phyloP scores from a whole-genome alignment of 2,797 vertebrate genomes.

The Margarornis squamiger region DNA sequence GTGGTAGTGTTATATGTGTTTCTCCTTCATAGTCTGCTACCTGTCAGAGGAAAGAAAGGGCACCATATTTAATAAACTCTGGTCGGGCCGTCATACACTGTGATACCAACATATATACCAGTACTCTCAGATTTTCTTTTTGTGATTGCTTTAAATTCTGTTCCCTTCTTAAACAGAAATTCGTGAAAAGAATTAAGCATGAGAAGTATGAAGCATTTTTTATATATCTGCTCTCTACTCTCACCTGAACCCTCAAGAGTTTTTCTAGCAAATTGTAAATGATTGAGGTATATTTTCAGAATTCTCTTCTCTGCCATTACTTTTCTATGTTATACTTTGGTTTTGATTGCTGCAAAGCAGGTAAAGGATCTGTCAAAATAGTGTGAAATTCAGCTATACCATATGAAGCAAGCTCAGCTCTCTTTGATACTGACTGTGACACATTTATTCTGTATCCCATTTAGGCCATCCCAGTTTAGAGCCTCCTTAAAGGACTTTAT shows the following conservation, averaged over 20 bases:
- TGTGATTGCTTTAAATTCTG: neutral
- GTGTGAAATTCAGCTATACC: neutral
- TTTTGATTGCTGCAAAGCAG: neutral
- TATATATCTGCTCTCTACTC: neutral
- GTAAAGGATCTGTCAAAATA: neutral
- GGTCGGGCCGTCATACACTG: neutral
- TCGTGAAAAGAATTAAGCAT: neutral
- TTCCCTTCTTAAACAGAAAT: neutral
- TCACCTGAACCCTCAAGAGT: neutral
- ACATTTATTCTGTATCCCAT: neutral
- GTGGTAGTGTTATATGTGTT: neutral
- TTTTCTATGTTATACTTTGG: neutral
- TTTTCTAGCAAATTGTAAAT: neutral
- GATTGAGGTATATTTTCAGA: neutral
- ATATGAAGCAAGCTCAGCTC: neutral
- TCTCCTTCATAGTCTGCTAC: neutral
- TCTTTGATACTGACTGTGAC: neutral
- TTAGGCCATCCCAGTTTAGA: neutral
- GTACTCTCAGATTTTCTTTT: neutral
- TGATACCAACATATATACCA: neutral
- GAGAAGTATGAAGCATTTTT: neutral
- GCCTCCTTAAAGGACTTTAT: neutral
- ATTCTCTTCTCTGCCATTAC: neutral
- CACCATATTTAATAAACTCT: neutral
- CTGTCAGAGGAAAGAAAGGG: neutral